Evolutionary conservation across 2,113 vertebrate genomes (phyloP).

Genomic region (Ia io): DNA sequence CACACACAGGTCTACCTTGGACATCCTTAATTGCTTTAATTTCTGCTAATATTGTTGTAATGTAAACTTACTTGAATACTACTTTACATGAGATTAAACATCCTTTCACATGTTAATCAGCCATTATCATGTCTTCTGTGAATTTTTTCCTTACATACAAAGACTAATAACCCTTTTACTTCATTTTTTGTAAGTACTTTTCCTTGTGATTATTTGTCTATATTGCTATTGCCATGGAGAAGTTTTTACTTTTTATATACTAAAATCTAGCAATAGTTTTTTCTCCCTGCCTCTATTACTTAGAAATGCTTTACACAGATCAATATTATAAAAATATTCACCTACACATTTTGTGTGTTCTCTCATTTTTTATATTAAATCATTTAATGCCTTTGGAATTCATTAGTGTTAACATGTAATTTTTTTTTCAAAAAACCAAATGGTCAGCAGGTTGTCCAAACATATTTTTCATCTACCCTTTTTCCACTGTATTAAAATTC

Average conservation of each 20-base stretch:
- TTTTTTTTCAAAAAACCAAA: neutral
- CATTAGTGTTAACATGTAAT: neutral
- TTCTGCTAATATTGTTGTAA: conserved; percentile 16
- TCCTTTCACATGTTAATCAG: neutral
- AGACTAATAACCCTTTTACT: neutral
- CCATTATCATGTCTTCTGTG: neutral
- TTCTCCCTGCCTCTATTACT: neutral
- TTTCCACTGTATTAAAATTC: conserved; percentile 2
- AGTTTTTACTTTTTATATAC: neutral
- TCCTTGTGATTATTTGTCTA: neutral
- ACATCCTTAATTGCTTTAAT: neutral
- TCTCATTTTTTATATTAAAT: conserved; percentile 22
- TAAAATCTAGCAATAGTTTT: neutral
- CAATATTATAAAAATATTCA: neutral
- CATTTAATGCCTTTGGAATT: neutral
- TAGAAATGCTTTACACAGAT: neutral
- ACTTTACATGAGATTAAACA: neutral
- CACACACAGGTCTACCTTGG: neutral
- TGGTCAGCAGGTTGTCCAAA: neutral
- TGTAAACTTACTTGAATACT: neutral
- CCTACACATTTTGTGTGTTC: neutral
- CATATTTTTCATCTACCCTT: conserved; percentile 25
- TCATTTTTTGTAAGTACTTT: neutral
- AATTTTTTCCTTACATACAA: neutral
- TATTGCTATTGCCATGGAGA: neutral